Evolutionary conservation across 2,113 vertebrate species (phyloP), one percentile per base, ranked within the genome.

Genomic region (Rhegmatorhina hoffmannsi): DNA sequence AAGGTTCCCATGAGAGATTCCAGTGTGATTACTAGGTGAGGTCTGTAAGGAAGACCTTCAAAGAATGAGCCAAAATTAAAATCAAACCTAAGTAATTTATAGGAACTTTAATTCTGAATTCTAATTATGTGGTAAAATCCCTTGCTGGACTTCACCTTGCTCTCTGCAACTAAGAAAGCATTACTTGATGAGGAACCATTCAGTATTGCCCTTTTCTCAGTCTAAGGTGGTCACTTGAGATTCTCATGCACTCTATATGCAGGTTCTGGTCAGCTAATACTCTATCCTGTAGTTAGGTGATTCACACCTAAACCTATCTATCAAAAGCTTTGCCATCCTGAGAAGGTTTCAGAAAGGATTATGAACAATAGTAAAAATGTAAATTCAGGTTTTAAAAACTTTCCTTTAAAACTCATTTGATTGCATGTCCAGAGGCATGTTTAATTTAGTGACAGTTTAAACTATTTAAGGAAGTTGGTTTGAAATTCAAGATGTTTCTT

Each of bases 31-130:
- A 11, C 21, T 25, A 9, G 58, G 34, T 21, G 50, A 12, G 0
- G 0, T 11, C 44, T 15, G 11, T 29, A 79, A 1, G 0, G 34
- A 85, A 75, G 5, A 19, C 13, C 16, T 47, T 44, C 38, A 72
- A 40, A 28, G 16, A 78, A 59, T 11, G 18, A 84, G 58, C 0
- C 1, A 36, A 62, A 58, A 55, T 36, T n/a, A 49, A 50, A 86
- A 95, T 53, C 10, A 58, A 78, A 5, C 5, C 11, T 25, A 58
- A 87, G 63, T 23, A 55, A n/a, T 49, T 66, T 63, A 11, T 43
- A 43, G 25, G 26, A 63, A 67, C 5, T 50, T 88, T 40, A 62
- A 46, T 26, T 83, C 29, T 76, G 15, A 90, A 46, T 5, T 66
- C 31, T 31, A 81, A 26, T 66, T 82, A 49, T 33, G 6, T 68